Evolutionary conservation across 2,797 vertebrate species (phyloP).

Genomic region (Mormyrus hasselquistii): DNA sequence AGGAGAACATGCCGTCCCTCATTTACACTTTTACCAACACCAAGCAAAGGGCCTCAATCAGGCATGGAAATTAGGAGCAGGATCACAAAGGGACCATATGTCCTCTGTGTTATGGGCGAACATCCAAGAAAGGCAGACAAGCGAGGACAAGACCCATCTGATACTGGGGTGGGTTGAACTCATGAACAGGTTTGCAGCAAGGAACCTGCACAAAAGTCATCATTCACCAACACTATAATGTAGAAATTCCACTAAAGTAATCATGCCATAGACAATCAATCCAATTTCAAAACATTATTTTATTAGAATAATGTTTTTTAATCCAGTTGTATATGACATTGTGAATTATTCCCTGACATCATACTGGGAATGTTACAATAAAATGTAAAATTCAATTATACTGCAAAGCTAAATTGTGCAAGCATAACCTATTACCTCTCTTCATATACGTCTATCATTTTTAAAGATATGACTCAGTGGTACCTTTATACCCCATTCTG

Average conservation of each 20-base stretch:
- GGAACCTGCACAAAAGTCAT: not conserved
- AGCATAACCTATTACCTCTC: not conserved
- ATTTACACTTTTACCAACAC: constrained; percentile 3
- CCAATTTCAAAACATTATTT: not conserved
- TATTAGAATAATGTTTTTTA: not conserved
- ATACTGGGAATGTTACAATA: not conserved
- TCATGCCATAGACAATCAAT: not conserved
- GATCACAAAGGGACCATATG: not conserved
- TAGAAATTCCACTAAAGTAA: not conserved
- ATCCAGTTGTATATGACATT: not conserved
- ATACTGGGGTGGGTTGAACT: not conserved
- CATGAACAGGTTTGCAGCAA: not conserved
- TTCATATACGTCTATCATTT: not conserved
- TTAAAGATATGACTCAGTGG: not conserved
- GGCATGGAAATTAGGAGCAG: not conserved
- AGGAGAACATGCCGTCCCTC: not conserved
- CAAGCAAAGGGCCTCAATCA: not conserved
- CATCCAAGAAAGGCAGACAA: not conserved
- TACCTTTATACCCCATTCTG: not conserved
- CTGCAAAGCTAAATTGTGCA: not conserved
- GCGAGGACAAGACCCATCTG: not conserved
- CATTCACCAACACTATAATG: not conserved
- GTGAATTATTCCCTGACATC: not conserved
- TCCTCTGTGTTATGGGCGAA: not conserved
- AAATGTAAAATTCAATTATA: not conserved